Percentiles rank a stretch among this genome's conserved stretches.
phyloP scores from a whole-genome alignment of 2,888 invertebrate species.

The Epirrhoe alternata region DNA sequence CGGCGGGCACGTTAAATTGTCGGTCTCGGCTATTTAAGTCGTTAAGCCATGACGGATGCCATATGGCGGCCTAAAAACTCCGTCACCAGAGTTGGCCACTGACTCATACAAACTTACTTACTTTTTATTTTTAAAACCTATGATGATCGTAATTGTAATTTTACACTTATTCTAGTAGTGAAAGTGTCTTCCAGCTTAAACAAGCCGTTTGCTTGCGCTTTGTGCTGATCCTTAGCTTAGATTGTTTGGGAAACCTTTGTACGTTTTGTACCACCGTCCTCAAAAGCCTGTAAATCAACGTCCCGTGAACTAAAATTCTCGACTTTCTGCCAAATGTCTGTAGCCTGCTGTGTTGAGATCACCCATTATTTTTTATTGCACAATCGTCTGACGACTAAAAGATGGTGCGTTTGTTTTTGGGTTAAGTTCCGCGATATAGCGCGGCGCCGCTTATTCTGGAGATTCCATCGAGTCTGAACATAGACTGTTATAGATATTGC shows the following conservation, averaged over 20 bases:
- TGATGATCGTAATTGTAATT: too few relatives aligned
- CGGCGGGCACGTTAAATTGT: too few relatives aligned
- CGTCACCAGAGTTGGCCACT: too few relatives aligned
- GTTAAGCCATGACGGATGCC: too few relatives aligned
- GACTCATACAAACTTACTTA: too few relatives aligned
- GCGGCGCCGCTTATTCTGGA: conserved; percentile 11
- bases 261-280: conserved; percentile 20
- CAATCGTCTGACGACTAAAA: conserved; percentile 45
- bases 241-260: neutral
- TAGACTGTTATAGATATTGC: neutral
- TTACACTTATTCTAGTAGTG: too few relatives aligned
- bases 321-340: conserved; percentile 41
- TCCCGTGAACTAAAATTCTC: conserved; percentile 31
- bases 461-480: neutral
- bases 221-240: neutral
- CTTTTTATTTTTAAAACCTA: too few relatives aligned
- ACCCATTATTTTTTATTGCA: conserved; percentile 47
- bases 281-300: conserved; percentile 29
- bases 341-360: conserved; percentile 37
- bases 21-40: too few relatives aligned
- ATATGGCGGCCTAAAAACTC: too few relatives aligned
- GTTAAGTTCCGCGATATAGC: conserved; percentile 18
- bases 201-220: neutral
- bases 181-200: neutral
- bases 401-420: conserved; percentile 25